A percentile compares a stretch with the other conserved stretches of the same genome.
phyloP scores from a whole-genome alignment of 2,113 vertebrate genomes.

The Reinhardtius hippoglossoides region DNA sequence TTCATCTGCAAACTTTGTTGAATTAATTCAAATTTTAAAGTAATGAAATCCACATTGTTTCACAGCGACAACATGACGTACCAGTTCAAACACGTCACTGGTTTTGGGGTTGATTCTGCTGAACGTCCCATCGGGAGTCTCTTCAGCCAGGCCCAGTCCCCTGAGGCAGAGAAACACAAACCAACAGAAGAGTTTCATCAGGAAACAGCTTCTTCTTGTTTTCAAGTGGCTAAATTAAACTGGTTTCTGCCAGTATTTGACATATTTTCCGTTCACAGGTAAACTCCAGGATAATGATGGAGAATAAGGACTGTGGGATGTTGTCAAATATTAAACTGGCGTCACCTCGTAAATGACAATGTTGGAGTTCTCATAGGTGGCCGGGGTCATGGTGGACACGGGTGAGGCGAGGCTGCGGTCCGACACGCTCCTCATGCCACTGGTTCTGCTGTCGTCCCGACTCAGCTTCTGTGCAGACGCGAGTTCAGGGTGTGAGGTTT shows the following conservation, averaged over 20 bases:
- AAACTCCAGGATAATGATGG: too few species aligned
- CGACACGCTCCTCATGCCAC: slow-evolving; percentile 70
- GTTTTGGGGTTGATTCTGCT: slow-evolving; percentile 77
- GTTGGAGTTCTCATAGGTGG: slow-evolving; percentile 86
- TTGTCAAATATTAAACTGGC: background rate
- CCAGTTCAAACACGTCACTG: slow-evolving; percentile 82
- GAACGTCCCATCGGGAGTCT: slow-evolving; percentile 81
- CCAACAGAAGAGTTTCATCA: too few species aligned
- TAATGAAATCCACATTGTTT: background rate
- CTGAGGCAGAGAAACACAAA: slow-evolving; percentile 56
- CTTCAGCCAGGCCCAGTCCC: slow-evolving; percentile 88
- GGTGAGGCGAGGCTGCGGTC: slow-evolving; percentile 70
- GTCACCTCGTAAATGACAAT: slow-evolving; percentile 82
- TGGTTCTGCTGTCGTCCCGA: slow-evolving; percentile 77
- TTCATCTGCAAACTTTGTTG: slow-evolving; percentile 76
- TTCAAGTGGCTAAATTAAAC: too few species aligned
- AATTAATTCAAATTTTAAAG: background rate
- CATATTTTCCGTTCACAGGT: too few species aligned
- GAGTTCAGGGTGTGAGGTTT: background rate
- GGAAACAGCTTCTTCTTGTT: too few species aligned
- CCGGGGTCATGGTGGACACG: slow-evolving; percentile 72
- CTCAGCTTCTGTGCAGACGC: slow-evolving; percentile 78
- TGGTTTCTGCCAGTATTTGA: too few species aligned
- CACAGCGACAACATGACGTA: slow-evolving; percentile 10
- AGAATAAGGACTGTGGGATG: too few species aligned